A percentile compares a stretch with the other conserved stretches of the same genome.
phyloP scores from a whole-genome alignment of 2,888 invertebrate genomes.

The Unio pictorum region DNA sequence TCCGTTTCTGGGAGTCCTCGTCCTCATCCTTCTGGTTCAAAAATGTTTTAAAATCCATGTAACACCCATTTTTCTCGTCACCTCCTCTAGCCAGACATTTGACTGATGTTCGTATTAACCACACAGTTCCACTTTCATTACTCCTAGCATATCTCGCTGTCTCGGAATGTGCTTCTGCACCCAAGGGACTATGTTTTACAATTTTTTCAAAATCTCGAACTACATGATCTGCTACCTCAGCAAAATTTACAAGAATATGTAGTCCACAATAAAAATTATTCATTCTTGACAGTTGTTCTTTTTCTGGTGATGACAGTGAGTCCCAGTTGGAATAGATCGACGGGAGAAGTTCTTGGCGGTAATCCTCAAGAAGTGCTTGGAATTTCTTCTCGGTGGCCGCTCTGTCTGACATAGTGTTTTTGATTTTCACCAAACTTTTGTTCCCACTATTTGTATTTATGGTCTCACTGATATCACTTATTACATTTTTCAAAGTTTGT shows the following conservation, averaged over 20 bases:
- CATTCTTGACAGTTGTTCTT: slow-evolving; percentile 1
- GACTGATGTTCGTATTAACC: slow-evolving; percentile 11
- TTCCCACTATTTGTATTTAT: slow-evolving; percentile 5
- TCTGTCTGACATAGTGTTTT: slow-evolving; percentile 26
- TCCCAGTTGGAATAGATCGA: slow-evolving; percentile 13
- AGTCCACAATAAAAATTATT: slow-evolving; percentile 22
- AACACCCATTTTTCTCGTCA: slow-evolving; percentile 17
- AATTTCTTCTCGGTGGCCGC: slow-evolving; percentile 16
- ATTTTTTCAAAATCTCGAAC: slow-evolving; percentile 11
- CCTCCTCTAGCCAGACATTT: slow-evolving; percentile 18
- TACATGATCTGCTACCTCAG: slow-evolving; percentile 16
- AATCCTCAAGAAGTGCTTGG: slow-evolving; percentile 10
- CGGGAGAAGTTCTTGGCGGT: slow-evolving; percentile 17
- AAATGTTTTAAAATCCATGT: too few relatives aligned
- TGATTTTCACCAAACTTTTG: slow-evolving; percentile 9
- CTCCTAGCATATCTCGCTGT: slow-evolving; percentile 3
- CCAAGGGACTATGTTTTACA: slow-evolving; percentile 6
- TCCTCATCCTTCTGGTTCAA: neutral
- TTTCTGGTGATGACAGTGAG: slow-evolving; percentile 4
- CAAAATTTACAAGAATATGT: slow-evolving; percentile 19
- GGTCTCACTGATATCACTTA: slow-evolving; percentile 10
- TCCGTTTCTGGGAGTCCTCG: neutral
- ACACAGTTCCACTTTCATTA: slow-evolving; percentile 9
- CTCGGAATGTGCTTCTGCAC: slow-evolving; percentile 11
- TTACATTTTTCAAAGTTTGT: slow-evolving; percentile 10